A percentile compares a stretch with the other conserved stretches of the same genome.
Evolutionary conservation across 2,888 invertebrate species (phyloP).

Genomic region (Melieria crassipennis): DNA sequence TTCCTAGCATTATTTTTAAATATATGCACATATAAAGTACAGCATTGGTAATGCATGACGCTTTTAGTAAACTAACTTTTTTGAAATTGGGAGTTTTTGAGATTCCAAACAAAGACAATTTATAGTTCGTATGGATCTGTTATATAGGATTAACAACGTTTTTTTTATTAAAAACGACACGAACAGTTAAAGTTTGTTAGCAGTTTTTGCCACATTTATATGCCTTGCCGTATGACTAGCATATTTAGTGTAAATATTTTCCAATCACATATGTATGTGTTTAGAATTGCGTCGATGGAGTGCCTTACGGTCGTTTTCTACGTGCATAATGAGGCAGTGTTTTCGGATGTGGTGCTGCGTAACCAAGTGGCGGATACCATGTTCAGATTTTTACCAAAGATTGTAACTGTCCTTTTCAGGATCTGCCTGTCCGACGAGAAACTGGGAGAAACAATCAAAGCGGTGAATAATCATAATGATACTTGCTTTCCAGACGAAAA

Average conservation of each 20-base stretch:
- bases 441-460: slow-evolving; percentile 69
- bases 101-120: too few species aligned
- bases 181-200: too few species aligned
- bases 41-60: background rate
- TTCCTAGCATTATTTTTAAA: slow-evolving; percentile 15
- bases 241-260: background rate
- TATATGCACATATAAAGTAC: background rate
- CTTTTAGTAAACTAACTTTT: background rate
- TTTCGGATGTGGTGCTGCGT: slow-evolving; percentile 68
- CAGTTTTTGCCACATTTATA: too few species aligned
- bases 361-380: slow-evolving; percentile 70
- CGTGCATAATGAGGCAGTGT: slow-evolving; percentile 69
- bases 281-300: slow-evolving; percentile 54
- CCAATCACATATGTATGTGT: background rate
- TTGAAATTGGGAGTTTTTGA: too few species aligned
- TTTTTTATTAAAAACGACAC: too few species aligned
- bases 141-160: too few species aligned
- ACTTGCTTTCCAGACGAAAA: background rate
- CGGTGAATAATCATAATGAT: slow-evolving; percentile 62
- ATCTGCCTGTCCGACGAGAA: slow-evolving; percentile 69
- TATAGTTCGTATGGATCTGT: too few species aligned
- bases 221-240: background rate
- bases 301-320: slow-evolving; percentile 73
- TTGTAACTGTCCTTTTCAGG: slow-evolving; percentile 67
- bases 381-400: slow-evolving; percentile 72